A percentile compares a stretch with the other conserved stretches of the same genome.
phyloP scores from a whole-genome alignment of 2,797 vertebrate species.

The Orientallactaga sibirica region DNA sequence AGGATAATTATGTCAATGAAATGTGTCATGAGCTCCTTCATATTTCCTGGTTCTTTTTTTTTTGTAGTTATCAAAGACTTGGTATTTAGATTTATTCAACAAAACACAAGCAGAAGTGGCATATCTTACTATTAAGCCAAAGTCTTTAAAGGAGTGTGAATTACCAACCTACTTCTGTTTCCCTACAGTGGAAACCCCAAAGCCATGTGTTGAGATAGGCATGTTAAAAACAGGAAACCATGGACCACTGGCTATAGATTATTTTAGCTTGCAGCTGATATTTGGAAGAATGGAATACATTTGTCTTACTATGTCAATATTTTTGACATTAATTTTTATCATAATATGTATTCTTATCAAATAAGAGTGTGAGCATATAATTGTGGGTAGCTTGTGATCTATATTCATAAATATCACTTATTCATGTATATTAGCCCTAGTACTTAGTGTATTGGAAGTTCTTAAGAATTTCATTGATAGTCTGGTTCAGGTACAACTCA shows the following conservation, averaged over 20 bases:
- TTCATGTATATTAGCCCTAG: background rate
- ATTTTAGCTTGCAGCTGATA: background rate
- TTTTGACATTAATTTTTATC: background rate
- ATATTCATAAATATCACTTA: background rate
- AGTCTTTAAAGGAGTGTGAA: background rate
- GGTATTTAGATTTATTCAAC: background rate
- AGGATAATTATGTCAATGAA: background rate
- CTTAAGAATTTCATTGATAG: background rate
- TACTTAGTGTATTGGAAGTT: background rate
- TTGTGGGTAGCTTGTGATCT: background rate
- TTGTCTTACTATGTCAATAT: background rate
- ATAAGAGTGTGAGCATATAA: background rate
- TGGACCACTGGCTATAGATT: background rate
- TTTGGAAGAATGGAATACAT: constrained; percentile 4
- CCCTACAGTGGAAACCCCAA: background rate
- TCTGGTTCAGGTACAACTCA: background rate
- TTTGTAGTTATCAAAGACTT: background rate
- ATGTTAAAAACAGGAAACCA: background rate
- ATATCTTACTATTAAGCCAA: background rate
- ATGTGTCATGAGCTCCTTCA: background rate
- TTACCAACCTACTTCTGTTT: background rate
- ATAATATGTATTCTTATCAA: background rate
- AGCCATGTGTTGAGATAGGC: background rate
- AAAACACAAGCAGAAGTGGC: background rate
- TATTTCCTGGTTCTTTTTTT: background rate